Percentiles rank a stretch among this genome's conserved stretches.
Conservation (phyloP, 2,797 vertebrate genomes). For the Erpetoichthys calabaricus region DNA sequence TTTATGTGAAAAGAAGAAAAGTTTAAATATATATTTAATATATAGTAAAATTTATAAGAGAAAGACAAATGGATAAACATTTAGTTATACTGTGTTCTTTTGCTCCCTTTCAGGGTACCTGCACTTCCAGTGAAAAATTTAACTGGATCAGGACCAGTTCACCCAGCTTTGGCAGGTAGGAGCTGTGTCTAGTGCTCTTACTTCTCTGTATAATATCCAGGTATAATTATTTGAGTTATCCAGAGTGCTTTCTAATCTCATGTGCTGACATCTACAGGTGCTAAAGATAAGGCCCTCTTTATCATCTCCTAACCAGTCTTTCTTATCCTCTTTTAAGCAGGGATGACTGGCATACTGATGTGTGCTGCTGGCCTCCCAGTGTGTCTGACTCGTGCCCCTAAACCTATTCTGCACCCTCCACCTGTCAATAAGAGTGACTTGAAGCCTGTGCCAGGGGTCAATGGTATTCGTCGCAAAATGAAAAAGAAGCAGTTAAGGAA, state of each 20-base stretch:
- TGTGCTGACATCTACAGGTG: too few species aligned
- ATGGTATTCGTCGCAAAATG: slow-evolving; percentile 83
- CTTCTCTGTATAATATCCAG: too few species aligned
- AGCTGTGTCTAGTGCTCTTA: background rate
- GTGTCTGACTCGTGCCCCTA: slow-evolving; percentile 85
- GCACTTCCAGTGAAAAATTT: slow-evolving; percentile 92
- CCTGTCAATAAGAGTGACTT: slow-evolving; percentile 88
- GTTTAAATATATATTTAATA: too few species aligned
- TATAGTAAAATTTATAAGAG: too few species aligned
- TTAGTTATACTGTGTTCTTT: too few species aligned
- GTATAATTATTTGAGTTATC: too few species aligned
- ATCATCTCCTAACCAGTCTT: too few species aligned
- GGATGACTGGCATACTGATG: slow-evolving; percentile 93
- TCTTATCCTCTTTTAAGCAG: slow-evolving; percentile 30
- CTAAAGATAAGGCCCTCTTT: too few species aligned
- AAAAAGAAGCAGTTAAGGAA: slow-evolving; percentile 89
- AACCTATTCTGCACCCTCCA: slow-evolving; percentile 83
- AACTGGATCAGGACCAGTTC: slow-evolving; percentile 77
- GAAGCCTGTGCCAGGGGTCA: slow-evolving; percentile 80
- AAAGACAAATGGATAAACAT: too few species aligned
- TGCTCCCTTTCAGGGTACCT: slow-evolving; percentile 55
- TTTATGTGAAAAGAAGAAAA: too few species aligned
- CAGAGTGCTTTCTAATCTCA: too few species aligned
- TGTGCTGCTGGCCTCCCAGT: slow-evolving; percentile 86
- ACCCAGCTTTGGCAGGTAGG: slow-evolving; percentile 84